Percentiles rank a stretch among this genome's conserved stretches.
Conservation (phyloP, 2,113 vertebrate species). For the Rhea pennata region DNA sequence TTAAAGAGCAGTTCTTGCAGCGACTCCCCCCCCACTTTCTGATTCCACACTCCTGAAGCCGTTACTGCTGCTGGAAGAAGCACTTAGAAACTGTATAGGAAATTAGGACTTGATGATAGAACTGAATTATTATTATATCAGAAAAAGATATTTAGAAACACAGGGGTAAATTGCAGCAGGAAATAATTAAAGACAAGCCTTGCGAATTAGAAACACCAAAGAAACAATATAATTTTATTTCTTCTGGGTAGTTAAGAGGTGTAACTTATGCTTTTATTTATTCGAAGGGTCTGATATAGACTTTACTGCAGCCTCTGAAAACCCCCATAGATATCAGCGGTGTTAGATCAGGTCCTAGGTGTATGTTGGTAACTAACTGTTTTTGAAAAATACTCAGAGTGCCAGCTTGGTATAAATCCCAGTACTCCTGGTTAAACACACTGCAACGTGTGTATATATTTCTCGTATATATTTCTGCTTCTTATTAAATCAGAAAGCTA, state of each 20-base stretch:
- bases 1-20: conserved; percentile 12
- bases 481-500: background rate
- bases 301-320: background rate
- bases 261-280: background rate
- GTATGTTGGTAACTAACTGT: background rate
- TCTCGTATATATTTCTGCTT: background rate
- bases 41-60: background rate
- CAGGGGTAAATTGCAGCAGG: background rate
- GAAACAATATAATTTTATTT: background rate
- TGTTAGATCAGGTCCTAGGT: background rate
- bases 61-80: conserved; percentile 9
- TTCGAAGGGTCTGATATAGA: background rate
- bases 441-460: too few relatives aligned
- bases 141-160: background rate
- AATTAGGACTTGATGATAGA: background rate
- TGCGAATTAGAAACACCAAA: background rate
- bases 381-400: background rate
- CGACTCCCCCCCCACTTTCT: background rate
- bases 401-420: background rate
- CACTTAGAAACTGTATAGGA: background rate
- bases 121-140: background rate
- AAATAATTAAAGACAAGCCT: conserved; percentile 14
- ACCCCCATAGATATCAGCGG: background rate
- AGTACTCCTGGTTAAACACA: background rate
- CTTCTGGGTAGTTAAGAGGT: background rate